Evolutionary conservation across 64 coral and sea anemone species (phyloP), one percentile per base, ranked within the genome.

Genomic region (Porites lutea): DNA sequence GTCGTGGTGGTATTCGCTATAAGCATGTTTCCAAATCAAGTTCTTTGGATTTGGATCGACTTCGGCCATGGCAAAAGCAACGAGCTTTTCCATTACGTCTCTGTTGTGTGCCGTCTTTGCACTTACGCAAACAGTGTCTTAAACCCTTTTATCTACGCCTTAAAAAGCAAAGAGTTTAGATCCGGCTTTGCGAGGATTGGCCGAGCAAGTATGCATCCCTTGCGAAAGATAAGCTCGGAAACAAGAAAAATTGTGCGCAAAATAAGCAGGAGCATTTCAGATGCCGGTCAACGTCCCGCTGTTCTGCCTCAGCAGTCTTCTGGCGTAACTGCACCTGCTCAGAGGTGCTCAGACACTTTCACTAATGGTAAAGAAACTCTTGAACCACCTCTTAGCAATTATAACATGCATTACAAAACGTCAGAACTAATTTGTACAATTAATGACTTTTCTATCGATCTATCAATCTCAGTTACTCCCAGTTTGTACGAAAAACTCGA

Each of bases 1-100:
- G 95, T 96, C 1, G 92, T 94, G 2, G 73, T 88, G 12, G 95
- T 94, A 3, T 96, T 96, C 71, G 82, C 95, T 10, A 90, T 96
- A 16, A 91, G 92, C 59, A 96, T 94, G 95, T 93, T 96, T 75
- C 95, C 95, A 54, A 96, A 96, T 55, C 95, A 96, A 87, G 66
- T 93, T 13, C 80, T 96, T 8, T 96, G 95, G 95, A 23, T 96
- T 48, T 96, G 95, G 95, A 80, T 96, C 8, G 95, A 94, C 53
- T 86, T 87, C 53, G 92, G 92, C 0, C 52, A 93, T 65, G 89
- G 89, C 27, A 45, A 75, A 2, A 66, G 52, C 4, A 52, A 96
- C 22, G 51, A 62, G 18, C 58, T 79, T 61, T 86, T 94, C 8
- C 75, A 67, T 37, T 61, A 94, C 8, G 91, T 91, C 13, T 81